Evolutionary conservation across 2,797 vertebrate genomes (phyloP), one percentile per base, ranked within the genome.

Genomic region (Serranus cabrilla): DNA sequence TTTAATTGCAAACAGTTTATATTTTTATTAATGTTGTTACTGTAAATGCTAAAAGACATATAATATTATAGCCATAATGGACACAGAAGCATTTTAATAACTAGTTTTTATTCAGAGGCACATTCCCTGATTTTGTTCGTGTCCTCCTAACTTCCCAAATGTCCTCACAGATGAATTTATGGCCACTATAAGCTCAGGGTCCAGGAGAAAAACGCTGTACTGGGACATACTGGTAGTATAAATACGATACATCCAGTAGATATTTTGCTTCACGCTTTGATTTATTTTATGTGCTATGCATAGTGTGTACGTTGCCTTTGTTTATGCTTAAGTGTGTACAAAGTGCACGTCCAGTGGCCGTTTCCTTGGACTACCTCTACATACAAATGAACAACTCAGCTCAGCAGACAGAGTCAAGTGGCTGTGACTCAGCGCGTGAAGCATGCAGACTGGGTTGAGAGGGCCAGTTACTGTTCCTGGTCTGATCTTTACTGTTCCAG

Each of bases 341-440:
- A 27, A 47, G 14, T 3, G 10, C 7, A 39, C 2, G 23, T 27
- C 20, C 55, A 59, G 37, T 3, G 42, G 47, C 6, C 31, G 37
- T 37, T 27, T 27, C 39, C 14, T 42, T 25, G 2, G 8, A 57
- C 37, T 31, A 23, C 62, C 46, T 58, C 25, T 27, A n/a, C 52
- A 46, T 66, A 45, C 17, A 77, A 57, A 50, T 50, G 27, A 64
- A 27, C 4, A 46, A 18, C 55, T 60, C 47, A 54, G 61, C 37
- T n/a, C 37, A 49, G 49, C 62, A 71, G 67, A 71, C 56, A 39
- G 47, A 72, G 57, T 67, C 31, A 54, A 64, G 74, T 55, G 58
- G 50, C 49, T 66, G 56, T 67, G 62, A 72, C 45, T 82, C 60
- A 71, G 66, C 2, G 16, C 58, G 67, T 71, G 61, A 60, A 65